phyloP scores from a whole-genome alignment of 2,888 invertebrate species.

The Ophraella communa region DNA sequence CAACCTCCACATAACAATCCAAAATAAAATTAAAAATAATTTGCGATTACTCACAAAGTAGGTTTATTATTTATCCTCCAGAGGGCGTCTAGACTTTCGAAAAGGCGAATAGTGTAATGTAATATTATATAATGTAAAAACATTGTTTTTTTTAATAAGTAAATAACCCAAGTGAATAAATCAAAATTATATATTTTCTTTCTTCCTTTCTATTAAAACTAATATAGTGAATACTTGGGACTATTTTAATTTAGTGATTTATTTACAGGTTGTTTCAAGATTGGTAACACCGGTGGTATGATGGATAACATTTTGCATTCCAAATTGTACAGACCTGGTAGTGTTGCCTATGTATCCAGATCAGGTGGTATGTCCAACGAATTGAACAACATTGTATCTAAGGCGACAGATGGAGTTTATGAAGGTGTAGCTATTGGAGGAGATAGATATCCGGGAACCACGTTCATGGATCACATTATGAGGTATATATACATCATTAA shows the following conservation, averaged over 20 bases:
- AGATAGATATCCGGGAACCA: constrained; percentile 94
- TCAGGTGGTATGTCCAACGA: constrained; percentile 99
- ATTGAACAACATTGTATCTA: constrained; percentile 95
- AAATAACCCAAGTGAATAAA: not conserved
- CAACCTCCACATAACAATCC: too few species aligned
- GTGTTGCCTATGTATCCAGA: constrained; percentile 97
- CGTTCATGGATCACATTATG: constrained; percentile 96
- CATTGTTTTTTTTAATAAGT: too few species aligned
- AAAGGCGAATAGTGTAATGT: too few species aligned
- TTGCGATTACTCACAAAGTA: too few species aligned
- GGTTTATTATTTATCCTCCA: too few species aligned
- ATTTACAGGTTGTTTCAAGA: constrained; percentile 85
- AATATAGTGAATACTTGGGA: too few species aligned
- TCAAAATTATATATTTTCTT: too few species aligned
- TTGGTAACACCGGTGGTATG: constrained; percentile 99
- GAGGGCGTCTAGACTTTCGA: too few species aligned
- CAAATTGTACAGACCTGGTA: constrained; percentile 94
- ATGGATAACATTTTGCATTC: constrained; percentile 98
- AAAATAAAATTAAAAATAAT: too few species aligned
- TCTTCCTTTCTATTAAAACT: too few species aligned
- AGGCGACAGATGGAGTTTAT: constrained; percentile 95
- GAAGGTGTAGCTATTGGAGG: constrained; percentile 98
- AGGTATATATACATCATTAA: constrained; percentile 66
- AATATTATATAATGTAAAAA: too few species aligned
- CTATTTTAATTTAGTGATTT: too few species aligned